Base-by-base conservation (phyloP, 2,797 vertebrate genomes). In the Schizopygopsis malacanthus region DNA sequence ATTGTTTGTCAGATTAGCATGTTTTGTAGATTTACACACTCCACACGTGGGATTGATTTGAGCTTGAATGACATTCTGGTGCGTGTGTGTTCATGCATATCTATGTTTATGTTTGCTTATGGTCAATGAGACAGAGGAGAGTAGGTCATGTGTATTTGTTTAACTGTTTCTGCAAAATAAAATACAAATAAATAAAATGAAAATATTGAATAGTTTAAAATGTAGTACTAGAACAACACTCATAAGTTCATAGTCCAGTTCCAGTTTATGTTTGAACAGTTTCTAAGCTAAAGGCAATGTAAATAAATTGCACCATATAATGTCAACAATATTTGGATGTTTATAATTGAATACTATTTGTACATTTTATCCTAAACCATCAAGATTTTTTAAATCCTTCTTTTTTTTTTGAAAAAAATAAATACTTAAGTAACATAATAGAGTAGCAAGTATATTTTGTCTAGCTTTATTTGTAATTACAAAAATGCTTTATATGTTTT, bases 141-240 rank as follows among this genome's bases (percentile, higher is more conserved):
- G 50, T 85, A 87, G 89, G 85, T 86, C 89, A 52, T 88, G 61
- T 75, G 52, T 88, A 79, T 85, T 86, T 86, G 89, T 81, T 81
- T 73, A 43, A 54, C 47, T 63, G 67, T 67, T 39, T 43, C 63
- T 22, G 28, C 63, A 65, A 65, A 9, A 37, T 4, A 33, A 18
- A 33, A 13, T 25, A 5, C 4, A 5, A 9, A n/a, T 16, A 65
- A 65, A 4, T 37, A 5, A 39, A 5, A 65, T 3, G 15, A 4
- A 9, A n/a, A 33, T 65, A 7, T n/a, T 16, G 12, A 15, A 63
- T 61, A 20, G 7, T 56, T 20, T 56, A 56, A 22, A 22, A 56
- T 22, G 7, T 20, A 52, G 18, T 54, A 54, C 7, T 54, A 22
- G 9, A 61, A 61, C 25, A 28, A 63, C 61, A 63, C 61, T 28